A percentile compares a stretch with the other conserved stretches of the same genome.
Evolutionary conservation across 2,113 vertebrate species (phyloP).

Genomic region (Cebidichthys violaceus): DNA sequence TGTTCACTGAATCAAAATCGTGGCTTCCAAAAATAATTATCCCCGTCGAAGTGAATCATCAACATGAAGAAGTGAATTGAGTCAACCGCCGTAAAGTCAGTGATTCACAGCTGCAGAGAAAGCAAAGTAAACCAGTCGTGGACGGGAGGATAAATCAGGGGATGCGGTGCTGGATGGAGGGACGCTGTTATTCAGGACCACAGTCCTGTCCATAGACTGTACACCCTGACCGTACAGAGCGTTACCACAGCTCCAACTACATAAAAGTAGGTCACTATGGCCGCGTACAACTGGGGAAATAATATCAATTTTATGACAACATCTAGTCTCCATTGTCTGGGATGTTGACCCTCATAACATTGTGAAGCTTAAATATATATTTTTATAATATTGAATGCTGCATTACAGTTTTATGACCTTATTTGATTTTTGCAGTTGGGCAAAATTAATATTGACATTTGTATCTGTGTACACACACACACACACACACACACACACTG

Average conservation of each 20-base stretch:
- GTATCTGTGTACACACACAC: background rate
- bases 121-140: constrained; percentile 12
- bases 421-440: background rate
- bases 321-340: background rate
- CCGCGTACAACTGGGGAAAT: background rate
- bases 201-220: background rate
- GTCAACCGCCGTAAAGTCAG: constrained; percentile 25
- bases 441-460: background rate
- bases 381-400: background rate
- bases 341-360: background rate
- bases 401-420: background rate
- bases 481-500: background rate
- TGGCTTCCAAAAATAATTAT: constrained; percentile 42
- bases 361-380: background rate
- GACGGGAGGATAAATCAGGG: background rate
- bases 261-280: background rate
- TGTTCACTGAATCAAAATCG: constrained; percentile 19
- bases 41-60: constrained; percentile 33
- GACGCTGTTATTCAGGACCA: background rate
- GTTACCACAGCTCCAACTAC: background rate
- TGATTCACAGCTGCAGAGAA: constrained; percentile 37
- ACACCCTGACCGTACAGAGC: background rate
- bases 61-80: constrained; percentile 14
- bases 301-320: accelerated
- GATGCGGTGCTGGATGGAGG: background rate